Base-by-base conservation (phyloP, 2,113 vertebrate genomes). In the Lontra canadensis region DNA sequence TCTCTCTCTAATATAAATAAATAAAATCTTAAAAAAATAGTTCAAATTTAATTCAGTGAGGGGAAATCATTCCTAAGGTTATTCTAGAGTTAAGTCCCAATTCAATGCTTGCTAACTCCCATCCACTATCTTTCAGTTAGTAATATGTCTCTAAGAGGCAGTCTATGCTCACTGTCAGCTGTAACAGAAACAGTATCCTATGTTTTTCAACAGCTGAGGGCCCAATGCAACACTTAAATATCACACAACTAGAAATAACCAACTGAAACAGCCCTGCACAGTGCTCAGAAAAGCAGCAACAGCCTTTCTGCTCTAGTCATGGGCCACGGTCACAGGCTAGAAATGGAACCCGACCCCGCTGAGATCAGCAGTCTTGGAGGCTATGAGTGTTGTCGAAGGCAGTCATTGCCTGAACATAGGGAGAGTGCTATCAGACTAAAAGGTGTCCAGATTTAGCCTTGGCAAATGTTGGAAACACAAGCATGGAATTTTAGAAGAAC, bases 191-290 rank as follows among this genome's bases (percentile, higher is more conserved):
- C n/a, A 97, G 80, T 36, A 95, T 79, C 93, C 78, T 86, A n/a
- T n/a, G 67, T 89, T 88, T 80, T 96, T 96, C 63, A 67, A 52
- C 78, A 96, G 96, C 81, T 96, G 94, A 52, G 3, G 47, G 31
- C 39, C n/a, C 15, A 29, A 34, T 0, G 44, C 90, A 44, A 81
- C 49, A 42, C n/a, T 17, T 63, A 87, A 93, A 96, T 15, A 86
- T 88, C 80, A 92, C 18, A 23, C 74, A 79, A 95, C 92, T 61
- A 96, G 44, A 59, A 90, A 88, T 83, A 97, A 91, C 85, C 11
- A 57, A 82, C 18, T 80, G 87, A 71, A 49, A 39, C 31, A 92
- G 42, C 71, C 79, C 59, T 81, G 71, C 34, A 11, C 7, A 63
- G 15, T 69, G 36, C 14, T 7, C 0, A 21, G 88, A 92, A 52